phyloP scores from a whole-genome alignment of 2,113 vertebrate genomes.

The Notothenia coriiceps region DNA sequence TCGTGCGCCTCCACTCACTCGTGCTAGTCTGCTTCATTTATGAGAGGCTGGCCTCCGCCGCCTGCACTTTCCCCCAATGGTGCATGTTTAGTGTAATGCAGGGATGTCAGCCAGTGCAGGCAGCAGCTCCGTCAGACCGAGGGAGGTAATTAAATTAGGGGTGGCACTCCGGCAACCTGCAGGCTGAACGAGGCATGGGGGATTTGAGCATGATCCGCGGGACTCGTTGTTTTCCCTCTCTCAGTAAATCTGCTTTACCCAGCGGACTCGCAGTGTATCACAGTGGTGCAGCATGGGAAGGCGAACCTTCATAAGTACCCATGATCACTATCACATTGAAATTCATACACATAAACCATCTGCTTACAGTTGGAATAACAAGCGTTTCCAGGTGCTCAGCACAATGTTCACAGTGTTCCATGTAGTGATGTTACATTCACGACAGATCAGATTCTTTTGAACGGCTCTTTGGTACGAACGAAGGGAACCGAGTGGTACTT shows the following conservation, averaged over 20 bases:
- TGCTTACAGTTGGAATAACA: conserved; percentile 36
- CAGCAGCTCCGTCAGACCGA: conserved; percentile 56
- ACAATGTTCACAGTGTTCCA: background rate
- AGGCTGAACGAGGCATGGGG: conserved; percentile 59
- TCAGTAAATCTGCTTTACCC: conserved; percentile 34
- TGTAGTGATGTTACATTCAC: background rate
- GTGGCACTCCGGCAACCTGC: conserved; percentile 60
- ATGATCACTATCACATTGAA: conserved; percentile 56
- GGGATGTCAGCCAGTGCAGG: conserved; percentile 52
- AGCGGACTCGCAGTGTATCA: conserved; percentile 19
- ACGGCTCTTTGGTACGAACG: no score
- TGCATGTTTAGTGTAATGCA: conserved; percentile 61
- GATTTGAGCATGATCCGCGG: conserved; percentile 40
- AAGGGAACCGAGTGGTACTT: no score
- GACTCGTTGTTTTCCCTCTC: conserved; percentile 47
- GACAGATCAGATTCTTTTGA: no score
- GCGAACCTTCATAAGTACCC: conserved; percentile 45
- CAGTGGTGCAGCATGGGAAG: conserved; percentile 25
- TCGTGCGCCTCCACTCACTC: conserved; percentile 4
- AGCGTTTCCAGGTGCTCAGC: conserved; percentile 21
- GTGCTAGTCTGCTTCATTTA: conserved; percentile 21
- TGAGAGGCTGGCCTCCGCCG: conserved; percentile 40
- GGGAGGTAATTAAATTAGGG: conserved; percentile 74
- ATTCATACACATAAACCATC: conserved; percentile 46
- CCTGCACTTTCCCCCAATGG: conserved; percentile 35